Percentiles rank a stretch among this genome's conserved stretches.
Evolutionary conservation across 2,888 invertebrate genomes (phyloP).

Genomic region (Eremobia ochroleuca): DNA sequence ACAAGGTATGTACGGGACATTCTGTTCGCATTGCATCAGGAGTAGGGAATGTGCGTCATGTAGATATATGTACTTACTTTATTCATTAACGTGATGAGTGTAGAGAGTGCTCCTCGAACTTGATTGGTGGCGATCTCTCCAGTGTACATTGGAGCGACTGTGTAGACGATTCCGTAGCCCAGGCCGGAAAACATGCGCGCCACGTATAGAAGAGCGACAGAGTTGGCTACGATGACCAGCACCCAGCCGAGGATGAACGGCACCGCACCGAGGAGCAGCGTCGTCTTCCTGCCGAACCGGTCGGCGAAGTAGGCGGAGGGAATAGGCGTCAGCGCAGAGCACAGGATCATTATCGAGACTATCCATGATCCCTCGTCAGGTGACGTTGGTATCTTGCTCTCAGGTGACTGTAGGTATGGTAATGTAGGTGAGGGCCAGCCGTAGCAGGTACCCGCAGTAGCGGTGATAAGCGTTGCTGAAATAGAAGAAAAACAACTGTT

Average conservation of each 20-base stretch:
- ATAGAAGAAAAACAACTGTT: constrained; percentile 68
- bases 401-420: constrained; percentile 85
- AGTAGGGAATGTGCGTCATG: constrained; percentile 18
- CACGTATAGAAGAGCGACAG: constrained; percentile 90
- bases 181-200: constrained; percentile 92
- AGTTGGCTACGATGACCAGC: constrained; percentile 91
- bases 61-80: constrained; percentile 83
- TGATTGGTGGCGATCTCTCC: constrained; percentile 92
- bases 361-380: constrained; percentile 91
- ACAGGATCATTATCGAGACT: constrained; percentile 92
- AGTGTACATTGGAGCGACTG: constrained; percentile 92
- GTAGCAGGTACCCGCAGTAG: constrained; percentile 90
- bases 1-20: constrained; percentile 11
- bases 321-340: constrained; percentile 92
- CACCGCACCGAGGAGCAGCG: constrained; percentile 91
- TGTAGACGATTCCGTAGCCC: constrained; percentile 92
- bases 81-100: constrained; percentile 91
- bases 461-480: constrained; percentile 90
- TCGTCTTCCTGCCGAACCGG: constrained; percentile 92
- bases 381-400: constrained; percentile 88
- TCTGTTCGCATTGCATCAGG: constrained; percentile 18
- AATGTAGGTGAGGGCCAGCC: constrained; percentile 92
- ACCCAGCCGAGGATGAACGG: constrained; percentile 93
- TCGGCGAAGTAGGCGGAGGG: constrained; percentile 92
- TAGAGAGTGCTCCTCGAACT: constrained; percentile 92